A percentile compares a stretch with the other conserved stretches of the same genome.
Evolutionary conservation across 2,797 vertebrate species (phyloP).

Genomic region (Enoplosus armatus): DNA sequence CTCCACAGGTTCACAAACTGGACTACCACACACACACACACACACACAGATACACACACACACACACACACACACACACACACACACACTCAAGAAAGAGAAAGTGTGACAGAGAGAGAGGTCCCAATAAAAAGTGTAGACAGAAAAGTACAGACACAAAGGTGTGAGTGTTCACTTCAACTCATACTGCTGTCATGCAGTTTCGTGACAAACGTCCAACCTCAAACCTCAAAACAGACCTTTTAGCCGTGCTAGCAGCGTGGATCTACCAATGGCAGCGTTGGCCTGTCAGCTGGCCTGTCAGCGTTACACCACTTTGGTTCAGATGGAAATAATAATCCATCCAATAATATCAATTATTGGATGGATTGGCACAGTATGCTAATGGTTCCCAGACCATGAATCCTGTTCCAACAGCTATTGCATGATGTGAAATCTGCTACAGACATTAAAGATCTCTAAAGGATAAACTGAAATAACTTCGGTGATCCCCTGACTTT

Average conservation of each 20-base stretch:
- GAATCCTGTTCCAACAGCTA: too few species aligned
- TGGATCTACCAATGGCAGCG: not conserved
- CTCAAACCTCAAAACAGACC: not conserved
- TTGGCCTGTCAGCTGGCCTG: not conserved
- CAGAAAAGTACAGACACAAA: conserved; percentile 11
- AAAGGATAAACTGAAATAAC: too few species aligned
- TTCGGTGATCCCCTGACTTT: not conserved
- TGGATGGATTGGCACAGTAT: not conserved
- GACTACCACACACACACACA: conserved; percentile 5
- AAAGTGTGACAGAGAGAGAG: not conserved
- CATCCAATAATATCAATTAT: too few species aligned
- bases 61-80: conserved; percentile 14
- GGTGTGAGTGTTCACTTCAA: not conserved
- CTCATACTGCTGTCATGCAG: not conserved
- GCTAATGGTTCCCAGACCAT: not conserved
- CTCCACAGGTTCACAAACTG: conserved; percentile 42
- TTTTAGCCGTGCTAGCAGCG: not conserved
- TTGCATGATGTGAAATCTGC: too few species aligned
- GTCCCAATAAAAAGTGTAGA: not conserved
- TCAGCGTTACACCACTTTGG: not conserved
- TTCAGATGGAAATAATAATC: not conserved
- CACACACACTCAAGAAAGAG: not conserved
- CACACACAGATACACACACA: conserved; percentile 21
- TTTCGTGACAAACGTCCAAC: not conserved
- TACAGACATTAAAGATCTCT: too few species aligned